Conservation (phyloP, 2,113 vertebrate genomes). For the Bufo gargarizans region DNA sequence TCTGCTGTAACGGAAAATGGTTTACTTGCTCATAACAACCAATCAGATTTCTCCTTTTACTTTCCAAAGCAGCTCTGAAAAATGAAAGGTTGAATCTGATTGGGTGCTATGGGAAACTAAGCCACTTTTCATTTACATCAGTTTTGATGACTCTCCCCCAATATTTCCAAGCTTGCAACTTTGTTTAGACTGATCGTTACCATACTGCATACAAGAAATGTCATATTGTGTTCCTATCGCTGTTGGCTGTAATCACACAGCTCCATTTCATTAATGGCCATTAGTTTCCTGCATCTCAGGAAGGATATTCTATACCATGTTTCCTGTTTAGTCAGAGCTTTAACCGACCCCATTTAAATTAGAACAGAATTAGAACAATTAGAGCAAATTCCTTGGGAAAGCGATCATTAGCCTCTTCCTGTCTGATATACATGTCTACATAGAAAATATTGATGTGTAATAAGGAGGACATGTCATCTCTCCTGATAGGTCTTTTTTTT, state of each 20-base stretch:
- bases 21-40: too few species aligned
- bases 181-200: background rate
- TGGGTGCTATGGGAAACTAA: too few species aligned
- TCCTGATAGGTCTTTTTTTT: too few species aligned
- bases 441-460: too few species aligned
- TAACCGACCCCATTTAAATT: background rate
- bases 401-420: background rate
- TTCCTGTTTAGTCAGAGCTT: constrained; percentile 39
- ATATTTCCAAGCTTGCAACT: too few species aligned
- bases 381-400: background rate
- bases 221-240: background rate
- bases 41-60: too few species aligned
- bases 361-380: constrained; percentile 23
- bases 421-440: background rate
- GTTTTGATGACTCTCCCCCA: too few species aligned
- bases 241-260: background rate
- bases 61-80: too few species aligned
- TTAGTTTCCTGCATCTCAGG: constrained; percentile 49
- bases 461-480: too few species aligned
- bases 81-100: too few species aligned
- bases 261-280: constrained; percentile 36
- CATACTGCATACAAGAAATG: background rate
- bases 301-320: constrained; percentile 51
- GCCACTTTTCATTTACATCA: too few species aligned
- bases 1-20: too few species aligned